Base-by-base conservation (phyloP, 2,113 vertebrate species). In the Limnothrissa miodon region DNA sequence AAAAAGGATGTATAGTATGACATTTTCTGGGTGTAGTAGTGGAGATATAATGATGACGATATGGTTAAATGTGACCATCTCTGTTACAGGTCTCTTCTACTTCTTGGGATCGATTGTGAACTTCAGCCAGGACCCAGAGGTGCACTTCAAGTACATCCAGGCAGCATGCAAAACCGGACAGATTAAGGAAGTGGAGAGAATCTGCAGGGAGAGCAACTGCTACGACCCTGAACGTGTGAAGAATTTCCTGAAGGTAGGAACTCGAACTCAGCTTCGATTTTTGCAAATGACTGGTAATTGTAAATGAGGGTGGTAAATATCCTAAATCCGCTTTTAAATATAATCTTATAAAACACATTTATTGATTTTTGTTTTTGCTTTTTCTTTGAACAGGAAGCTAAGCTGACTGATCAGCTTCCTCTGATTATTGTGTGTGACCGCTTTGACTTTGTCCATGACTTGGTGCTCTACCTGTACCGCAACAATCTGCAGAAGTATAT, bases 401-500 rank as follows among this genome's bases (percentile, higher is more conserved):
- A 99, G 90, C 95, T 99, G 87, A 99, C 98, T 33, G 97, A 99
- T 93, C 98, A 99, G 90, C 93, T 99, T 88, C 98, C 98, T 2
- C 95, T 99, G 91, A 99, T 99, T 90, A 99, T 99, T 21, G 98
- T 99, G 7, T 99, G 98, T 45, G 98, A 99, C 90, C 96, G 98
- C 86, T 99, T 99, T 90, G 98, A 99, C 91, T 99, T 99, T 90
- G 98, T 99, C 89, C 98, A 99, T 4, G 98, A 99, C 87, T 93
- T 99, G 91, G 98, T 99, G 90, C 95, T 99, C 53, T 99, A 99
- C 93, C 94, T 99, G 89, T 99, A 99, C 89, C 97, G 98, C 94
- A 99, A 99, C 94, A 99, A 96, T 88, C 95, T 99, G 89, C 98
- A 99, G 90, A 99, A 99, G 84, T 99, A 99, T 83, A 99, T 99